Evolutionary conservation across 2,113 vertebrate species (phyloP).

Genomic region (Pycnonotus jocosus): DNA sequence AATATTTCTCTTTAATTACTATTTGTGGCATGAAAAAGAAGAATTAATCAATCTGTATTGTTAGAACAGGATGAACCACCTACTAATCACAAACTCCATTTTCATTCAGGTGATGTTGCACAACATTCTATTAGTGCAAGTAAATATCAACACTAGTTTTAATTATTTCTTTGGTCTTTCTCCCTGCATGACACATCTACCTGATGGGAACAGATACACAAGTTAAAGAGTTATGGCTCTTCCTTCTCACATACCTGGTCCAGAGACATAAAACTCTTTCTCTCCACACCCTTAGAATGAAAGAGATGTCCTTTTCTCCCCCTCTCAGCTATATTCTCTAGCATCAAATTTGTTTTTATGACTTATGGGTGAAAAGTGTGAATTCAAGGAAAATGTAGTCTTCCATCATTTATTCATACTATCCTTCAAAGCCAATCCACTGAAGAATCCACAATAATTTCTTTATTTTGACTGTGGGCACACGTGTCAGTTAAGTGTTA

Average conservation of each 20-base stretch:
- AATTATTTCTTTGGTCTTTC: not conserved
- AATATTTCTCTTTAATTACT: conserved; percentile 82
- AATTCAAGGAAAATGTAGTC: not conserved
- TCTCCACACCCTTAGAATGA: not conserved
- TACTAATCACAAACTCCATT: conserved; percentile 65
- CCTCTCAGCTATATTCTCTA: not conserved
- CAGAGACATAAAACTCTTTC: not conserved
- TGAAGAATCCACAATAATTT: not conserved
- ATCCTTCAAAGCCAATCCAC: not conserved
- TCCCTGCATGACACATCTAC: not conserved
- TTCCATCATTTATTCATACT: conserved; percentile 42
- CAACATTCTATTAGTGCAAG: conserved; percentile 35
- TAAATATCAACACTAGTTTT: conserved; percentile 55
- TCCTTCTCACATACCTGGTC: not conserved
- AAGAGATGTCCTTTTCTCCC: not conserved
- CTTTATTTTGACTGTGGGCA: not conserved
- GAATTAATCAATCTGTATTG: conserved; percentile 70
- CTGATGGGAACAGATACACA: not conserved
- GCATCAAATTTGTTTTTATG: not conserved
- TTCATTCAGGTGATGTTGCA: conserved; percentile 29
- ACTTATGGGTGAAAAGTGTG: not conserved
- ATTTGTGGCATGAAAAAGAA: conserved; percentile 42
- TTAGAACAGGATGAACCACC: conserved; percentile 59
- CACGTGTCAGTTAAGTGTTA: not conserved
- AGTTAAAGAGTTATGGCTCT: not conserved